A percentile compares a stretch with the other conserved stretches of the same genome.
Evolutionary conservation across 1,140 invertebrate genomes (phyloP).

Genomic region (Lepeophtheirus salmonis): DNA sequence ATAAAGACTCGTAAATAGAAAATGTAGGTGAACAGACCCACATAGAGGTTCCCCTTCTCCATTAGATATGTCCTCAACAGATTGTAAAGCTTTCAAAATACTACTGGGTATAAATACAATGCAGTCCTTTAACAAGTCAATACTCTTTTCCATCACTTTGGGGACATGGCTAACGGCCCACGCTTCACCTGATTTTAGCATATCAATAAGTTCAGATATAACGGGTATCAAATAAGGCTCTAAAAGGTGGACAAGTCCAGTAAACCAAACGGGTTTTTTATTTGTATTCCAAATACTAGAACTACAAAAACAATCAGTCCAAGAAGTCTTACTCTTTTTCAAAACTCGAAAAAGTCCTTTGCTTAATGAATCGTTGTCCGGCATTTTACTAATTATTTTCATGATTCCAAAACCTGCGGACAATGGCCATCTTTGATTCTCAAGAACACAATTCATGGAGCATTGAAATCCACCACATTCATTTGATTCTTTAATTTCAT

Average conservation of each 20-base stretch:
- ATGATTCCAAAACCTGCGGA: conserved; percentile 3
- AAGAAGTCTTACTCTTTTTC: background rate
- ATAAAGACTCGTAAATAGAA: background rate
- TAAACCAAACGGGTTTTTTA: conserved; percentile 4
- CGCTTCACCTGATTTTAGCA: conserved; percentile 1
- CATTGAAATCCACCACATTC: background rate
- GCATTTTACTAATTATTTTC: background rate
- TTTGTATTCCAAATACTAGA: conserved; percentile 6
- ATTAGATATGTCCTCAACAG: background rate
- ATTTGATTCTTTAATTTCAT: background rate
- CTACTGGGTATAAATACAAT: background rate
- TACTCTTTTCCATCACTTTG: background rate
- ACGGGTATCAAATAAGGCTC: conserved; percentile 6
- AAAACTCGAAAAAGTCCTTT: background rate
- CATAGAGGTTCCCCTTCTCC: background rate
- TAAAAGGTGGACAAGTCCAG: background rate
- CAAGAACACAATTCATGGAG: background rate
- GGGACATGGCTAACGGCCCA: background rate
- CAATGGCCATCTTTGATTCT: background rate
- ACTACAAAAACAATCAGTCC: background rate
- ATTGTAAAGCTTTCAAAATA: background rate
- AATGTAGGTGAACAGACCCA: background rate
- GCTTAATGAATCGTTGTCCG: background rate
- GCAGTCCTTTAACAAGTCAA: background rate
- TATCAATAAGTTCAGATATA: background rate